phyloP scores from a whole-genome alignment of 2,888 invertebrate species.

The Limnephilus lunatus region DNA sequence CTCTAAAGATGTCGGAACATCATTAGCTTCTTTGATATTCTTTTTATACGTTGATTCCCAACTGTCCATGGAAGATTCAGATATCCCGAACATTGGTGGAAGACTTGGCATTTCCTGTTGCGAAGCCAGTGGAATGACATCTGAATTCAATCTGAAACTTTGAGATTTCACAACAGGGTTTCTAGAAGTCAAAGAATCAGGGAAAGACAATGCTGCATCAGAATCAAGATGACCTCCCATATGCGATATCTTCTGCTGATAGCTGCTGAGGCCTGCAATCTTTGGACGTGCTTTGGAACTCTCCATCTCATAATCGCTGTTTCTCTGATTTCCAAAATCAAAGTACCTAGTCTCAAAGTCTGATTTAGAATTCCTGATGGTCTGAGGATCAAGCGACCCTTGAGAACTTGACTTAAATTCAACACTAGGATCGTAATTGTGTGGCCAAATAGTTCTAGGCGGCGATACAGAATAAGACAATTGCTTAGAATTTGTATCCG shows the following conservation, averaged over 20 bases:
- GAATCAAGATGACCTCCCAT: conserved; percentile 69
- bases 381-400: conserved; percentile 62
- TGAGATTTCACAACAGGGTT: conserved; percentile 84
- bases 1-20: conserved; percentile 61
- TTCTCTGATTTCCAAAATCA: conserved; percentile 58
- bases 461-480: conserved; percentile 72
- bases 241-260: conserved; percentile 77
- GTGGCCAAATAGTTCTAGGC: conserved; percentile 73
- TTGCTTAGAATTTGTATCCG: conserved; percentile 66
- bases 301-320: conserved; percentile 61
- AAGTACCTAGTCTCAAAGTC: conserved; percentile 61
- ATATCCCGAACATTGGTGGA: conserved; percentile 76
- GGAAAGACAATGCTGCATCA: conserved; percentile 68
- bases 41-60: conserved; percentile 77
- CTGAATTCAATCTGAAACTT: conserved; percentile 82
- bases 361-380: conserved; percentile 59
- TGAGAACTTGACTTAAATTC: conserved; percentile 64
- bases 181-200: conserved; percentile 71
- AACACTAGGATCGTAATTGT: conserved; percentile 71
- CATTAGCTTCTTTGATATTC: conserved; percentile 69
- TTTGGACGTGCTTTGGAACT: conserved; percentile 69
- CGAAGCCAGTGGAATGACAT: conserved; percentile 74
- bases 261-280: conserved; percentile 76
- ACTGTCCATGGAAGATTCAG: conserved; percentile 75
- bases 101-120: conserved; percentile 76